Evolutionary conservation across 2,113 vertebrate genomes (phyloP).

Genomic region (Carassius carassius): DNA sequence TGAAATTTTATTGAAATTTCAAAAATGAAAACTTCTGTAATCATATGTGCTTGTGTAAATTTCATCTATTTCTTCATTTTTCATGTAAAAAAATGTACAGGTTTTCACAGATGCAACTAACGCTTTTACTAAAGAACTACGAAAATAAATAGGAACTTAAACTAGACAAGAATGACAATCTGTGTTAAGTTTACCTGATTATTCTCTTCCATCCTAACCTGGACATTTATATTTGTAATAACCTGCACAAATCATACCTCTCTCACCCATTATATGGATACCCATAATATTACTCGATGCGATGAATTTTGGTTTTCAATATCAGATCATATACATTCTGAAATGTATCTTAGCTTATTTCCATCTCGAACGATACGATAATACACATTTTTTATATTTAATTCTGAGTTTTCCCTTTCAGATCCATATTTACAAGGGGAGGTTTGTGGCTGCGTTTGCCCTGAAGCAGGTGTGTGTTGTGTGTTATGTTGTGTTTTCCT

Average conservation of each 20-base stretch:
- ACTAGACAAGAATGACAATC: background rate
- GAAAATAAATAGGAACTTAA: background rate
- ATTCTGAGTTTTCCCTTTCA: background rate
- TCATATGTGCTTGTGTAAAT: background rate
- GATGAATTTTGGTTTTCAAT: background rate
- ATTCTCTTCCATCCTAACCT: background rate
- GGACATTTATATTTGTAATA: background rate
- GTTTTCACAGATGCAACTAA: background rate
- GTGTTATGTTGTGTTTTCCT: constrained; percentile 51
- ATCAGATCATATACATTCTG: background rate
- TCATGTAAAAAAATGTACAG: background rate
- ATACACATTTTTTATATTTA: background rate
- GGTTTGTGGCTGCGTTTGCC: background rate
- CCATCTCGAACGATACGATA: background rate
- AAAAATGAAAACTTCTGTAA: background rate
- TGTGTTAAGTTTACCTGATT: background rate
- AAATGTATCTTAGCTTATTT: background rate
- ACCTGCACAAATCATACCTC: background rate
- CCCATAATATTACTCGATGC: background rate
- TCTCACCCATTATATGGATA: background rate
- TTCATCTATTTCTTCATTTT: background rate
- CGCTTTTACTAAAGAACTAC: background rate
- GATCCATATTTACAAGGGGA: constrained; percentile 14
- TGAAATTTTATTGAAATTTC: background rate
- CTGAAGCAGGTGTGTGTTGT: constrained; percentile 29